phyloP scores from a whole-genome alignment of 1,140 invertebrate species.

The Atta colombica region DNA sequence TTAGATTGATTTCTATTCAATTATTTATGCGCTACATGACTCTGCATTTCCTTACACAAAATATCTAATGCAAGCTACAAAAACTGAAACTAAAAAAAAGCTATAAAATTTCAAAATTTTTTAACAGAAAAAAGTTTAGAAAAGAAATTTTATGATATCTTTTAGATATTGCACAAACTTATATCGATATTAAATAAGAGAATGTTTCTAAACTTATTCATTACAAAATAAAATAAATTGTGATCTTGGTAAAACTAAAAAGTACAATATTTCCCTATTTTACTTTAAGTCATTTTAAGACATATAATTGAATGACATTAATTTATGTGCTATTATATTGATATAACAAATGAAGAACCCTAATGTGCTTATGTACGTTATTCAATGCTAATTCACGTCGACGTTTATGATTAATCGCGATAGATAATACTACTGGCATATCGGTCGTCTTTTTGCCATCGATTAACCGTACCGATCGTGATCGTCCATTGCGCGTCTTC shows the following conservation, averaged over 20 bases:
- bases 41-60: not conserved
- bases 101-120: not conserved
- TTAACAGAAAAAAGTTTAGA: not conserved
- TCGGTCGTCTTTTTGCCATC: slow-evolving; percentile 45
- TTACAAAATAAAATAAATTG: not conserved
- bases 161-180: not conserved
- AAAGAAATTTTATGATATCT: not conserved
- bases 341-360: not conserved
- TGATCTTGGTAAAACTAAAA: not conserved
- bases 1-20: not conserved
- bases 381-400: not conserved
- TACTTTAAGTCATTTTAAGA: not conserved
- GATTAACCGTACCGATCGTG: slow-evolving; percentile 59
- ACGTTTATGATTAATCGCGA: slow-evolving; percentile 40
- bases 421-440: slow-evolving; percentile 27
- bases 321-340: not conserved
- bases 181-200: not conserved
- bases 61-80: not conserved
- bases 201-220: not conserved
- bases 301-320: not conserved
- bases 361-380: not conserved
- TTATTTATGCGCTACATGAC: not conserved
- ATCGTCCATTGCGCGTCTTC: slow-evolving; percentile 53
- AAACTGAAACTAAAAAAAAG: not conserved
- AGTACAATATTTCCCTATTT: not conserved